A percentile compares a stretch with the other conserved stretches of the same genome.
phyloP scores from a whole-genome alignment of 2,888 invertebrate genomes.

The Patella ulyssiponensis region DNA sequence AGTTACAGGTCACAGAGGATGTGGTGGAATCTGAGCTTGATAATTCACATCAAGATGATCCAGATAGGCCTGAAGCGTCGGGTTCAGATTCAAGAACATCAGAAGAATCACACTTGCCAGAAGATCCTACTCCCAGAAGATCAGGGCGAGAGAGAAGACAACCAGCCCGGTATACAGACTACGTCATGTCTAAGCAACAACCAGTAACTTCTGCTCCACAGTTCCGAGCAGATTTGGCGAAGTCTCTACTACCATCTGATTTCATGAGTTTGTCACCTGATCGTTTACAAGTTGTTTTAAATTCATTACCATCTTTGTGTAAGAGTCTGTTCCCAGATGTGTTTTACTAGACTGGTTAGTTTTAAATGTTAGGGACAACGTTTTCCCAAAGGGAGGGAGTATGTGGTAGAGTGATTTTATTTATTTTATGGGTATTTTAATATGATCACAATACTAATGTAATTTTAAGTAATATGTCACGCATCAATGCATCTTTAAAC shows the following conservation, averaged over 20 bases:
- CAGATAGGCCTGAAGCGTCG: too few species aligned
- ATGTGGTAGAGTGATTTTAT: background rate
- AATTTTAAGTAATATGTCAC: too few species aligned
- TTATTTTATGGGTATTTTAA: too few species aligned
- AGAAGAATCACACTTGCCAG: too few species aligned
- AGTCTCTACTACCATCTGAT: background rate
- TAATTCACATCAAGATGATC: too few species aligned
- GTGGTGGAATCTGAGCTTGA: too few species aligned
- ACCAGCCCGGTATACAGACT: background rate
- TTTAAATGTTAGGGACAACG: background rate
- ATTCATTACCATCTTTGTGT: background rate
- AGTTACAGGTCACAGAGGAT: too few species aligned
- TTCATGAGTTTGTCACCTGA: background rate
- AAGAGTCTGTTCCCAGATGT: too few species aligned
- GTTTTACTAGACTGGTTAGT: background rate
- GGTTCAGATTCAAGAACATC: too few species aligned
- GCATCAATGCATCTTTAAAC: too few species aligned
- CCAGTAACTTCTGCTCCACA: too few species aligned
- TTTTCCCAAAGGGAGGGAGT: constrained; percentile 7
- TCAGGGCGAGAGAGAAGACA: background rate
- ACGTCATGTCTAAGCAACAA: background rate
- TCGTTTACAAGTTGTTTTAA: background rate
- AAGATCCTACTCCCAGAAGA: background rate
- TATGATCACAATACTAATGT: too few species aligned
- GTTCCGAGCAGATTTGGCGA: background rate